phyloP scores from a whole-genome alignment of 2,797 vertebrate genomes.

The Parotocinclus haroldoi region DNA sequence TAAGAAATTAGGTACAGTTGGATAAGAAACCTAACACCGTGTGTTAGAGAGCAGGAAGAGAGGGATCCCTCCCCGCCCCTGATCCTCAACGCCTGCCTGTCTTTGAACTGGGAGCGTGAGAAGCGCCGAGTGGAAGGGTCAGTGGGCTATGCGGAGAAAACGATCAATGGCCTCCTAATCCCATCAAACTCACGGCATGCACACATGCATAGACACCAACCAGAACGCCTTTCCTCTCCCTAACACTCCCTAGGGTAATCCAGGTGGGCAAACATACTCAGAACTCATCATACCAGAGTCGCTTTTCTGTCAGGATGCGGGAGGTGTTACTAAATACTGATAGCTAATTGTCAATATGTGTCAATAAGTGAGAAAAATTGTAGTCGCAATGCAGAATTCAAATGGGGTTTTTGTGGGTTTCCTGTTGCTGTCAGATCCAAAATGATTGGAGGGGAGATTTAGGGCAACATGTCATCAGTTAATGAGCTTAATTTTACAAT shows the following conservation, averaged over 20 bases:
- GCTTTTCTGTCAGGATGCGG: slow-evolving; percentile 37
- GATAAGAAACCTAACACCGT: slow-evolving; percentile 27
- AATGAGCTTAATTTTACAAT: no score
- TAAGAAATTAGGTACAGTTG: slow-evolving; percentile 10
- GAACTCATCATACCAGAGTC: slow-evolving; percentile 1
- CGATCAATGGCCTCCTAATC: slow-evolving; percentile 55
- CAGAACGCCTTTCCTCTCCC: slow-evolving; percentile 49
- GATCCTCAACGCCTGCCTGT: slow-evolving; percentile 43
- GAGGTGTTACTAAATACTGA: slow-evolving; percentile 13
- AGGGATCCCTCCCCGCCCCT: slow-evolving; percentile 28
- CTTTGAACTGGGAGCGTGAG: slow-evolving; percentile 67
- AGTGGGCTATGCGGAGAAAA: slow-evolving; percentile 59
- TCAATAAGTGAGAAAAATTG: not conserved
- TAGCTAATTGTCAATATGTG: not conserved
- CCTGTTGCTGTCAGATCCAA: not conserved
- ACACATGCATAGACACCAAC: slow-evolving; percentile 55
- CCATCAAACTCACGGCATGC: slow-evolving; percentile 53
- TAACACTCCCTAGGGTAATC: slow-evolving; percentile 27
- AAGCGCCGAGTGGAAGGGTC: slow-evolving; percentile 47
- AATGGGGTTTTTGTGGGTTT: not conserved
- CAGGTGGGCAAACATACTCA: slow-evolving; percentile 41
- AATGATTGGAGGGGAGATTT: no score
- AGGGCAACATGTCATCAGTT: no score
- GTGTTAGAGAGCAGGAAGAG: slow-evolving; percentile 33
- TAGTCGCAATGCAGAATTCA: not conserved